Evolutionary conservation across 2,797 vertebrate species (phyloP).

Genomic region (Lateolabrax maculatus): DNA sequence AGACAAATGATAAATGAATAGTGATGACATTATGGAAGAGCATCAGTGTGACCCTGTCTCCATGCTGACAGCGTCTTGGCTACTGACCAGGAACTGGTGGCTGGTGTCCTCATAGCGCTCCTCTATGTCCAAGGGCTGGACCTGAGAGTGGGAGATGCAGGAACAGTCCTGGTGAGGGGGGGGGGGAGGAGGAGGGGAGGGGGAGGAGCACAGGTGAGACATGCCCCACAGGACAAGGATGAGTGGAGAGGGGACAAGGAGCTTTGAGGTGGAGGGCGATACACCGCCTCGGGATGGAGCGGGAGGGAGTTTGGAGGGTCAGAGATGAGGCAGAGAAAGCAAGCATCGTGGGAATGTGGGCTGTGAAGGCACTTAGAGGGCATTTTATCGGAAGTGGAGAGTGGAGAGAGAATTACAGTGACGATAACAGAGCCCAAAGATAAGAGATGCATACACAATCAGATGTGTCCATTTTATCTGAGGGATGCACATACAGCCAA

Average conservation of each 20-base stretch:
- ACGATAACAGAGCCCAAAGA: constrained; percentile 35
- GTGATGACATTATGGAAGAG: constrained; percentile 39
- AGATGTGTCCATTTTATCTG: constrained; percentile 42
- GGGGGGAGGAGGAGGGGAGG: constrained; percentile 35
- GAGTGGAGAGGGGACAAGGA: constrained; percentile 27
- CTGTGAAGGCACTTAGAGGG: constrained; percentile 30
- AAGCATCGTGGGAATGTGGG: constrained; percentile 46
- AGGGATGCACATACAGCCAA: constrained; percentile 22
- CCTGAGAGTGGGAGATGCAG: constrained; percentile 94
- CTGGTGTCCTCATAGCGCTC: constrained; percentile 91
- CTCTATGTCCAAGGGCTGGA: constrained; percentile 93
- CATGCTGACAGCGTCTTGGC: constrained; percentile 57
- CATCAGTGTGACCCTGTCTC: constrained; percentile 47
- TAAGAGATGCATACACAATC: no score
- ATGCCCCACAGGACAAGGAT: constrained; percentile 50
- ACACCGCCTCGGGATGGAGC: background rate
- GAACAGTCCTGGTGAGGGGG: constrained; percentile 92
- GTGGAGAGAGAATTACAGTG: constrained; percentile 25
- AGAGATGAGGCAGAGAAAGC: constrained; percentile 27
- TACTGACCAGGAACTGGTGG: constrained; percentile 92
- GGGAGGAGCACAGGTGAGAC: constrained; percentile 80
- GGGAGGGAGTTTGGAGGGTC: constrained; percentile 8
- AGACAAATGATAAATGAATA: constrained; percentile 9
- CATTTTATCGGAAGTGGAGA: constrained; percentile 44
- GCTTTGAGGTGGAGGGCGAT: constrained; percentile 8